Conservation (phyloP, 1,140 invertebrate species). For the Sycophaga agraensis region DNA sequence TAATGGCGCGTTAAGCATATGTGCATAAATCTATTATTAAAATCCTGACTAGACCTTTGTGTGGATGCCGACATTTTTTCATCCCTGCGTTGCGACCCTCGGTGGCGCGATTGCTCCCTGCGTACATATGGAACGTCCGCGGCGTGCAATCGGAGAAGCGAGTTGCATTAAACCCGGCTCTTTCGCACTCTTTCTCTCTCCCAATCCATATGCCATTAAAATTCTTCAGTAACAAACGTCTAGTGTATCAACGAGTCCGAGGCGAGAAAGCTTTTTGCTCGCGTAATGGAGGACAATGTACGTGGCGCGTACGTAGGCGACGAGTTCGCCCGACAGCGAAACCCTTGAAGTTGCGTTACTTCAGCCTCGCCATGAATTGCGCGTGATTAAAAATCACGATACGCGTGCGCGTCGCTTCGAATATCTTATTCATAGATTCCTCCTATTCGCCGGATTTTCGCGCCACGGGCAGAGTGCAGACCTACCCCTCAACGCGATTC, state of each 20-base stretch:
- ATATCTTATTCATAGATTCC: conserved; percentile 3
- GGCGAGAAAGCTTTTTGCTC: conserved; percentile 18
- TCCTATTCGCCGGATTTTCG: no score
- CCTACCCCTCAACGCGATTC: no score
- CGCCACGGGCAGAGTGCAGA: no score
- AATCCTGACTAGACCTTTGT: conserved; percentile 49
- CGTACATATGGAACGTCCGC: conserved; percentile 49
- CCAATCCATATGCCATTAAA: conserved; percentile 48
- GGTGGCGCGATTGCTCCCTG: no score
- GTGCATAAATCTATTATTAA: conserved; percentile 60
- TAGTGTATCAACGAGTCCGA: neutral
- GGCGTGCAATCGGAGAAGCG: conserved; percentile 35
- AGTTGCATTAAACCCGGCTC: conserved; percentile 37
- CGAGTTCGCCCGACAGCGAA: neutral
- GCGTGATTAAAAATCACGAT: conserved; percentile 21
- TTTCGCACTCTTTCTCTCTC: neutral
- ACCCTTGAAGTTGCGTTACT: neutral
- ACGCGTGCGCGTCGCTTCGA: no score
- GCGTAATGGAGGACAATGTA: no score
- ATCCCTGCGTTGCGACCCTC: neutral
- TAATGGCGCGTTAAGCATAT: conserved; percentile 48
- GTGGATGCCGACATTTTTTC: neutral
- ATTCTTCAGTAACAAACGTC: conserved; percentile 32
- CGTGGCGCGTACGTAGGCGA: neutral
- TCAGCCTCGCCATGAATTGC: neutral